Conservation (phyloP, 2,888 invertebrate species). For the Julus scandinavius region DNA sequence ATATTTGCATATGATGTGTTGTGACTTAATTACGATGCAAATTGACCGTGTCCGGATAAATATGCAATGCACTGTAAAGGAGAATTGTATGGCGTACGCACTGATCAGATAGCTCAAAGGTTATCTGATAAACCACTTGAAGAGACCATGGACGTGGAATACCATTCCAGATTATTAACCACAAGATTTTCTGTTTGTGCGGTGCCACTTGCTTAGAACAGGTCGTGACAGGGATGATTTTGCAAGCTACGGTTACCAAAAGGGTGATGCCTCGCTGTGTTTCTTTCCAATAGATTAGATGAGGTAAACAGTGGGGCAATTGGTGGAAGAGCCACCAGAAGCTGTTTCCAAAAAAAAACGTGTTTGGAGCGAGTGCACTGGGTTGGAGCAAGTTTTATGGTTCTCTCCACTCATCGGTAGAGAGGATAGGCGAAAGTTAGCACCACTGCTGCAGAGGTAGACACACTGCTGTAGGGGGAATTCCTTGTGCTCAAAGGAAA, state of each 20-base stretch:
- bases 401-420: slow-evolving; percentile 9
- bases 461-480: slow-evolving; percentile 47
- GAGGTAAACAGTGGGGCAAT: slow-evolving; percentile 8
- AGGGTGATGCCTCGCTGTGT: neutral
- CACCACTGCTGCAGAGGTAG: neutral
- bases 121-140: too few species aligned
- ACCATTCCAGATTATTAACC: neutral
- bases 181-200: neutral
- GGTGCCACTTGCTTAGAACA: neutral
- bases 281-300: neutral
- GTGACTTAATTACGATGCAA: too few species aligned
- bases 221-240: neutral
- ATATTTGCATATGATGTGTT: too few species aligned
- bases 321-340: neutral
- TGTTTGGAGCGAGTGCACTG: slow-evolving; percentile 35
- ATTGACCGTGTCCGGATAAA: too few species aligned
- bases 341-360: neutral
- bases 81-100: too few species aligned
- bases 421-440: neutral
- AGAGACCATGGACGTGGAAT: too few species aligned
- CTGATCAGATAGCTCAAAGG: too few species aligned
- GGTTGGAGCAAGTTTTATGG: slow-evolving; percentile 28
- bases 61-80: too few species aligned
- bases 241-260: neutral
- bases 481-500: slow-evolving; percentile 52